These are phyloP conservation scores for Lamprotornis superbus DNA, from an alignment of 2,113 vertebrate species.

Conservation along the genomic window DNA sequence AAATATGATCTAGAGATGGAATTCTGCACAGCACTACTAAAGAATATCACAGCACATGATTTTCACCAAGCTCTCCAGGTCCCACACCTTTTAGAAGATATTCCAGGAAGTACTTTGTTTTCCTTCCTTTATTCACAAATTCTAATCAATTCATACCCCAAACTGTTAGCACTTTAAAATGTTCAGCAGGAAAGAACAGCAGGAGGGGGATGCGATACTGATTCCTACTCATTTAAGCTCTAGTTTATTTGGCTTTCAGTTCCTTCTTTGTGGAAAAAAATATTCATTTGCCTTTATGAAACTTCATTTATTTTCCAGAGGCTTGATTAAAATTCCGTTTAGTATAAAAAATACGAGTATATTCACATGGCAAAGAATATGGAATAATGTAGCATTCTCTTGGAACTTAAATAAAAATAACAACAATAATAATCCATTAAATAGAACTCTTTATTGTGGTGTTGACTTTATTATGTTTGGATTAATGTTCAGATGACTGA, in stretches of 20 bases:
- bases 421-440: conserved; percentile 25
- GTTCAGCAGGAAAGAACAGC: conserved; percentile 4
- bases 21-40: not conserved
- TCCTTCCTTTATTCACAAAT: not conserved
- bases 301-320: conserved; percentile 15
- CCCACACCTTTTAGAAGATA: not conserved
- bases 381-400: not conserved
- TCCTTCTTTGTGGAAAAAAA: not conserved
- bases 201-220: conserved; percentile 16
- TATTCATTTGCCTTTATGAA: not conserved
- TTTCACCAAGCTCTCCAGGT: not conserved
- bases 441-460: not conserved
- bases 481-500: conserved; percentile 21
- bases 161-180: conserved; percentile 11
- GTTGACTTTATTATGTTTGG: conserved; percentile 2
- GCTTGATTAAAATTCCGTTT: not conserved
- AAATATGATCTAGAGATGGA: not conserved
- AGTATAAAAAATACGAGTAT: not conserved
- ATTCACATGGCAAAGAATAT: not conserved
- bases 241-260: conserved; percentile 16
- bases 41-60: not conserved
- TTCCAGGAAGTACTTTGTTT: not conserved
- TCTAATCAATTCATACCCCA: not conserved
- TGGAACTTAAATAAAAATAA: conserved; percentile 15
- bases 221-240: conserved; percentile 19